Percentiles rank a stretch among this genome's conserved stretches.
These are phyloP conservation scores for Lycaena phlaeas DNA, from an alignment of 2,888 invertebrate genomes.

Conservation along the genomic window DNA sequence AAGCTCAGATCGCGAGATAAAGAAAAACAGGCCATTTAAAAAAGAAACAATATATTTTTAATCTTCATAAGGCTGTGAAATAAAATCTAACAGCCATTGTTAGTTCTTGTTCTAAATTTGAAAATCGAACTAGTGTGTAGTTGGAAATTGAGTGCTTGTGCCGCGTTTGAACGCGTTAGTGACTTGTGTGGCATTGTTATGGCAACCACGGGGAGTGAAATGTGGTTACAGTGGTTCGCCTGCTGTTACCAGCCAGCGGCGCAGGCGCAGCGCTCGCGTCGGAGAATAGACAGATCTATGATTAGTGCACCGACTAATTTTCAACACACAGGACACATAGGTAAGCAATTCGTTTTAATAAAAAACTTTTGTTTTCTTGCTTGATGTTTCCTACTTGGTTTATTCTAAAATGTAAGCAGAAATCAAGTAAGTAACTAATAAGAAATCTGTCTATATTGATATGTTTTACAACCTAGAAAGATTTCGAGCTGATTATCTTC, in stretches of 20 bases:
- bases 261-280: slow-evolving; percentile 79
- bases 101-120: slow-evolving; percentile 1
- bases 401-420: too few relatives aligned
- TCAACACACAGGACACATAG: slow-evolving; percentile 87
- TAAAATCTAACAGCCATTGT: neutral
- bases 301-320: slow-evolving; percentile 97
- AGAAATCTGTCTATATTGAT: too few relatives aligned
- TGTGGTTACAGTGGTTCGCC: slow-evolving; percentile 94
- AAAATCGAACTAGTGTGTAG: slow-evolving; percentile 8
- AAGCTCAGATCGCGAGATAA: neutral
- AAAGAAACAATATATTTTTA: neutral
- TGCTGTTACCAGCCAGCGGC: slow-evolving; percentile 90
- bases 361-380: too few relatives aligned
- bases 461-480: too few relatives aligned
- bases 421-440: too few relatives aligned
- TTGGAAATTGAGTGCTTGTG: slow-evolving; percentile 8
- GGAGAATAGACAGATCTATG: slow-evolving; percentile 93
- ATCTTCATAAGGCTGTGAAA: neutral
- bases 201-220: slow-evolving; percentile 84
- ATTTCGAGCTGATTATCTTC: too few relatives aligned
- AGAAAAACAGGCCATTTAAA: too few relatives aligned
- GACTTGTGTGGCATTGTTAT: slow-evolving; percentile 48
- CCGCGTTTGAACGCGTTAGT: slow-evolving; percentile 15
- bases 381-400: too few relatives aligned
- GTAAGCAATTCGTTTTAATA: too few relatives aligned